Conservation (phyloP, 2,113 vertebrate species). For the Labeo rohita region DNA sequence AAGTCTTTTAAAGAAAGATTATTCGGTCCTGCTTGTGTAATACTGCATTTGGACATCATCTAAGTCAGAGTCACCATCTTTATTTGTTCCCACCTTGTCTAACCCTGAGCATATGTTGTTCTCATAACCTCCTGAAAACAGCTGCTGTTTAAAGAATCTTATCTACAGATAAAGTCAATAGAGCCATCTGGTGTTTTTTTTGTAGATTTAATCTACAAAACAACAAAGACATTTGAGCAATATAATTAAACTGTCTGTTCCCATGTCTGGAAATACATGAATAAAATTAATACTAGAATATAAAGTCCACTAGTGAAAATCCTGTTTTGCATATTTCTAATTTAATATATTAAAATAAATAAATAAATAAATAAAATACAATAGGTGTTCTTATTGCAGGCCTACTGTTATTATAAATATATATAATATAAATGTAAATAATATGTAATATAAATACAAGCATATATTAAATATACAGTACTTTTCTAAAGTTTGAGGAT, state of each 20-base stretch:
- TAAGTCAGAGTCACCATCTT: not conserved
- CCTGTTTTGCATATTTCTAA: not conserved
- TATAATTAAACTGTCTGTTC: slow-evolving; percentile 17
- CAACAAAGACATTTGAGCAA: slow-evolving; percentile 11
- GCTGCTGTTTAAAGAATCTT: slow-evolving; percentile 30
- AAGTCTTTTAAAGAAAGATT: not conserved
- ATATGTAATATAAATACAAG: no score
- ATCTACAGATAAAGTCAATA: slow-evolving; percentile 10
- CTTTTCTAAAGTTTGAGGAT: no score
- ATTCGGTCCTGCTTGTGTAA: not conserved
- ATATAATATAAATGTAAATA: not conserved
- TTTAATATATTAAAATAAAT: not conserved
- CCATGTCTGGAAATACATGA: not conserved
- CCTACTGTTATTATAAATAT: not conserved
- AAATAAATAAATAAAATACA: not conserved
- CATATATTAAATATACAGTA: no score
- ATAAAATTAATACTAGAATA: not conserved
- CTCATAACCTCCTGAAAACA: slow-evolving; percentile 21
- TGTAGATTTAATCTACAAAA: not conserved
- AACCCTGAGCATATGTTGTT: slow-evolving; percentile 20
- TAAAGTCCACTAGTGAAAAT: not conserved
- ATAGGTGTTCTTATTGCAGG: not conserved
- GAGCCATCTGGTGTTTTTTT: slow-evolving; percentile 27
- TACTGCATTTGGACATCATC: not conserved
- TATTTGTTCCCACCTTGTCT: not conserved